Base-by-base conservation (phyloP, 2,888 invertebrate species). In the Lymantria dispar region DNA sequence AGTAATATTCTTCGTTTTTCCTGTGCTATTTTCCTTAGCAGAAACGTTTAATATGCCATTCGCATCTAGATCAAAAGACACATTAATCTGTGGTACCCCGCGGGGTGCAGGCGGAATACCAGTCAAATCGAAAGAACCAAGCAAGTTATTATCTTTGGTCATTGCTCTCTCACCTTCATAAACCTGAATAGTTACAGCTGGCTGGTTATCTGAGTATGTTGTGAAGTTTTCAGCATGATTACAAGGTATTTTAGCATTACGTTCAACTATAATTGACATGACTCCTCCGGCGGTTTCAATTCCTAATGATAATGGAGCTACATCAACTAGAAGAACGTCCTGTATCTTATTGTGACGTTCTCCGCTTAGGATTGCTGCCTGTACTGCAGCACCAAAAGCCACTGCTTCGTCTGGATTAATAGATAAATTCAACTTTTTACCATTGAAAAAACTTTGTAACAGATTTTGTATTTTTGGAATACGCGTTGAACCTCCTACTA, bases 341-440 rank as follows among this genome's bases (percentile, higher is more conserved):
- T 95, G 94, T 50, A 97, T 95, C 80, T 92, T 93, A 1, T 93
- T 92, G 76, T 96, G 95, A 9, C 94, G 93, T 93, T 96, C 94
- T 0, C 95, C 95, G 55, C 92, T 93, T 29, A 96, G 79, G 63
- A 95, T 94, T 0, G 95, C 95, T 0, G 95, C 95, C 77, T 95
- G 95, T 0, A 95, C 93, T 0, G 95, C 95, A 0, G 95, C 95
- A 9, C 95, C 95, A 64, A 95, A 95, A 0, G 96, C 96, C 0
- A 96, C 96, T 0, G 96, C 96, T 76, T 96, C 96, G 64, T 96
- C 96, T 0, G 96, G 96, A 72, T 96, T 96, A 53, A 96, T 95
- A 1, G 94, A 94, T 45, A 95, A 86, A 72, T 95, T 95, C 8
- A 96, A 82, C 37, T 92, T 92, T 76, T 95, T 95, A 0, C 95